A percentile compares a stretch with the other conserved stretches of the same genome.
Conservation (phyloP, 2,797 vertebrate genomes). For the Saxicola maurus region DNA sequence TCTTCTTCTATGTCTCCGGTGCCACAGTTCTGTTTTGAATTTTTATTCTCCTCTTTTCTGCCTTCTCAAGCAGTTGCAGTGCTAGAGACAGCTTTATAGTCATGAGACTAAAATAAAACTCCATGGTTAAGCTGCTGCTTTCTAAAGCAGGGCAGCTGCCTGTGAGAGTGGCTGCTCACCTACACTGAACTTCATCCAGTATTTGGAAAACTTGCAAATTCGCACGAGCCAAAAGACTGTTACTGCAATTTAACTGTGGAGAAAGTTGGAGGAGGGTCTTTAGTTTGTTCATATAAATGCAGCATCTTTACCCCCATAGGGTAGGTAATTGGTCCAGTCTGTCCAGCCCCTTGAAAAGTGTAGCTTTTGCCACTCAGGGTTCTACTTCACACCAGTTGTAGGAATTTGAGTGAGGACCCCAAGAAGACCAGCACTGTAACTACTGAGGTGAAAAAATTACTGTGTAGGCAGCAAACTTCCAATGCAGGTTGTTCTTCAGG, state of each 20-base stretch:
- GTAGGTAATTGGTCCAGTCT: not conserved
- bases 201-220: not conserved
- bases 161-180: not conserved
- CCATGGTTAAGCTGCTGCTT: not conserved
- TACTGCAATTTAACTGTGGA: not conserved
- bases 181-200: rapidly evolving
- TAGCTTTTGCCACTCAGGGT: not conserved
- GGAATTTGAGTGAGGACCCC: not conserved
- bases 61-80: not conserved
- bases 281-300: not conserved
- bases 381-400: not conserved
- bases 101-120: not conserved
- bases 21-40: not conserved
- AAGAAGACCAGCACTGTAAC: not conserved
- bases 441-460: not conserved
- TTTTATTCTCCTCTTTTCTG: not conserved
- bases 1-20: not conserved
- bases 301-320: not conserved
- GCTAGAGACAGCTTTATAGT: not conserved
- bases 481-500: not conserved
- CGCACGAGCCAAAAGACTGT: rapidly evolving
- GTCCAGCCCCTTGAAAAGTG: not conserved
- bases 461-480: not conserved
- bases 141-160: not conserved
- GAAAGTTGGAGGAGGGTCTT: not conserved